These are phyloP conservation scores for Pachymerium ferrugineum DNA, from an alignment of 2,888 invertebrate species.

Conservation along the genomic window DNA sequence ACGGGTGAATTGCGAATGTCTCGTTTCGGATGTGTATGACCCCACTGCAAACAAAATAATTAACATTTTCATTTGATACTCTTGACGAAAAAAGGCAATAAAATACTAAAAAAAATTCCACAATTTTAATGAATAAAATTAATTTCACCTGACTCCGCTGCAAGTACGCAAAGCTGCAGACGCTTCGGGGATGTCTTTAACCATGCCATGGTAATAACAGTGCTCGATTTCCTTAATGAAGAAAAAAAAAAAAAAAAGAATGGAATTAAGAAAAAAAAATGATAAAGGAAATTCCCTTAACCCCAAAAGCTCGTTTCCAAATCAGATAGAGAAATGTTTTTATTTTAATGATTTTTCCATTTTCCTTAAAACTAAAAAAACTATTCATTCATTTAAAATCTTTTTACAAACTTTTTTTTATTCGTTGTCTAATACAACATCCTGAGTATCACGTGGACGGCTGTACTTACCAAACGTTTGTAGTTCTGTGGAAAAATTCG, in stretches of 20 bases:
- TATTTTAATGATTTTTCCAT: background rate
- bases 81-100: conserved; percentile 8
- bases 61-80: background rate
- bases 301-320: background rate
- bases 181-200: conserved; percentile 93
- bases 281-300: background rate
- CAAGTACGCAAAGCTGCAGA: conserved; percentile 97
- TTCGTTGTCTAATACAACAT: background rate
- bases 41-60: conserved; percentile 55
- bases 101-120: conserved; percentile 28
- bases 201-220: conserved; percentile 97
- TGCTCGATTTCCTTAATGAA: conserved; percentile 82
- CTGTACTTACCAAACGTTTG: conserved; percentile 33
- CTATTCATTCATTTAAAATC: too few species aligned
- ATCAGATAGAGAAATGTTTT: background rate
- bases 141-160: conserved; percentile 71
- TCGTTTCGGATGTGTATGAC: conserved; percentile 97
- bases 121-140: conserved; percentile 23
- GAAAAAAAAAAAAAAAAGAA: background rate
- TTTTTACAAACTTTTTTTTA: too few species aligned
- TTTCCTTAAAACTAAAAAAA: background rate
- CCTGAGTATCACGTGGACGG: conserved; percentile 30
- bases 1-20: conserved; percentile 95
- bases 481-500: conserved; percentile 34
- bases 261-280: background rate